These are phyloP conservation scores for Turdus rufiventris DNA, from an alignment of 2,113 vertebrate genomes.

Conservation along the genomic window DNA sequence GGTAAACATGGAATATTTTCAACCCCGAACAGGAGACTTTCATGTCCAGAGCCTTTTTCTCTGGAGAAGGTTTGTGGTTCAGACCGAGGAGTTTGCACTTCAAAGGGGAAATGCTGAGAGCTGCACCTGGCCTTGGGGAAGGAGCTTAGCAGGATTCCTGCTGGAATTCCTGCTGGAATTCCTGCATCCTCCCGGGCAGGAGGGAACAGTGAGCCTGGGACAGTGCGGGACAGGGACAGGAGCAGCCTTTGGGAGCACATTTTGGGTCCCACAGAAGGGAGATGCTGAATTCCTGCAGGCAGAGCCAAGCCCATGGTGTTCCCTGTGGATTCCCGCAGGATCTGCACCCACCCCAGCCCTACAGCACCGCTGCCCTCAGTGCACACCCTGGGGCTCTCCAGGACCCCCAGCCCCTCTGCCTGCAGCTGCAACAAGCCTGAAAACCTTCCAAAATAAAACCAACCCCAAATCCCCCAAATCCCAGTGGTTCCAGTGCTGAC, in stretches of 20 bases:
- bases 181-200: not conserved
- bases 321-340: not conserved
- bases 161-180: not conserved
- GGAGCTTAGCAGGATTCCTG: not conserved
- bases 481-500: not conserved
- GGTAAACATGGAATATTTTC: not conserved
- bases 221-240: not conserved
- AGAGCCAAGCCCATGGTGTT: rapidly evolving
- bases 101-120: not conserved
- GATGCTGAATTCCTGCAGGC: not conserved
- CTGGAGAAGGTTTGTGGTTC: not conserved
- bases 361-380: rapidly evolving
- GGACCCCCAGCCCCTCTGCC: not conserved
- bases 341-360: not conserved
- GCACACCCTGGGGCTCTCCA: not conserved
- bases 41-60: not conserved
- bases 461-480: not conserved
- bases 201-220: not conserved
- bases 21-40: not conserved
- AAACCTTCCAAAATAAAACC: not conserved
- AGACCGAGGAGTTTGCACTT: not conserved
- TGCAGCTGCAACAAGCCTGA: not conserved
- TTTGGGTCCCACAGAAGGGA: not conserved
- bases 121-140: not conserved
- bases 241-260: not conserved